These are phyloP conservation scores for Seriola aureovittata DNA, from an alignment of 2,113 vertebrate species.

Conservation along the genomic window DNA sequence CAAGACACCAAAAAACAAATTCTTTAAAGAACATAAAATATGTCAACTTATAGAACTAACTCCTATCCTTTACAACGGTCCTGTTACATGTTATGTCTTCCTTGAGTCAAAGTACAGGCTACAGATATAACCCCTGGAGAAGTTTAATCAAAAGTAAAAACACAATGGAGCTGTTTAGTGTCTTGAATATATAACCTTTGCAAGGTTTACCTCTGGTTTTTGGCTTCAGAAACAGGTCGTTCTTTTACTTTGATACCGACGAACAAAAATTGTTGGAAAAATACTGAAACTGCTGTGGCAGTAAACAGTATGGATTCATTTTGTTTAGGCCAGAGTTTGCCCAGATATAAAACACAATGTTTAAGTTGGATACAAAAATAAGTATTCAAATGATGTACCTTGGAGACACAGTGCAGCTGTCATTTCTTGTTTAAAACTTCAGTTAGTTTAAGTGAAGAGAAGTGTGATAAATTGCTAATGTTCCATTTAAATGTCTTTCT, in stretches of 20 bases:
- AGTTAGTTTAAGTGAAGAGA: constrained; percentile 52
- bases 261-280: no score
- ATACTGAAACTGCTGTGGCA: not conserved
- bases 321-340: not conserved
- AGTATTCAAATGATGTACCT: constrained; percentile 28
- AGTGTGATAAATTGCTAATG: constrained; percentile 76
- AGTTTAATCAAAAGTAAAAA: not conserved
- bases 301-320: no score
- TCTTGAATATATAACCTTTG: not conserved
- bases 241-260: not conserved
- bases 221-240: not conserved
- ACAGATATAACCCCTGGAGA: not conserved
- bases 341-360: not conserved
- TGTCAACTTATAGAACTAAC: not conserved
- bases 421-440: constrained; percentile 60
- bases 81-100: not conserved
- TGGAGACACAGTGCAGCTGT: constrained; percentile 28
- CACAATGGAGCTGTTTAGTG: not conserved
- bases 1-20: not conserved
- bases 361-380: constrained; percentile 33
- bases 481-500: constrained; percentile 71
- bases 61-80: not conserved
- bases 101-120: not conserved
- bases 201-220: not conserved
- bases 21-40: not conserved